A percentile compares a stretch with the other conserved stretches of the same genome.
Evolutionary conservation across 2,888 invertebrate genomes (phyloP).

Genomic region (Oithona nana): DNA sequence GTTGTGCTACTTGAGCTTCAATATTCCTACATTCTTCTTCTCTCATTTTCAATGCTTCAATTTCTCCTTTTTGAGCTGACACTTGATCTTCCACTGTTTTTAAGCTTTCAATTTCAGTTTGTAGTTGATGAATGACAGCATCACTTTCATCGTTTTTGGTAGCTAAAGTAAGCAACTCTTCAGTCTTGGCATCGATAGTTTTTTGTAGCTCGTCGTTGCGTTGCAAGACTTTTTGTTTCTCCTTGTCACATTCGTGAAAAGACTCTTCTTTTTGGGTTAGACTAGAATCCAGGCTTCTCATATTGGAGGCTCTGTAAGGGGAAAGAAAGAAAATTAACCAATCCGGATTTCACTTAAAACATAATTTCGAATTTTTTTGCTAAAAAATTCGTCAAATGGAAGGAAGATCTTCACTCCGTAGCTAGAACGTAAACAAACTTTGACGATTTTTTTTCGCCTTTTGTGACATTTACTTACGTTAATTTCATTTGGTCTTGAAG

Average conservation of each 20-base stretch:
- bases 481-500: background rate
- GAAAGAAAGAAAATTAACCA: background rate
- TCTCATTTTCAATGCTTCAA: background rate
- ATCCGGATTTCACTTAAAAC: background rate
- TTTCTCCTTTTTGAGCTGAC: background rate
- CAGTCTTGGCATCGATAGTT: no score
- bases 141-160: no score
- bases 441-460: no score
- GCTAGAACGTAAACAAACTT: no score
- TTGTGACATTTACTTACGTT: background rate
- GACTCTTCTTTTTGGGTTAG: background rate
- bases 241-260: background rate
- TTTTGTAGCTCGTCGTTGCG: no score
- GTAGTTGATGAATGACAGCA: background rate
- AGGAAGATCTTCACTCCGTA: no score
- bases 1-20: background rate
- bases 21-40: background rate
- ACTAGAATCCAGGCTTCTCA: background rate
- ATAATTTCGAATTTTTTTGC: no score
- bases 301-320: background rate
- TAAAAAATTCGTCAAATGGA: no score
- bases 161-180: no score
- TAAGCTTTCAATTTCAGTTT: background rate
- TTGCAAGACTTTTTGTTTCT: background rate
- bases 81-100: background rate